Evolutionary conservation across 2,113 vertebrate genomes (phyloP).

Genomic region (Galeopterus variegatus): DNA sequence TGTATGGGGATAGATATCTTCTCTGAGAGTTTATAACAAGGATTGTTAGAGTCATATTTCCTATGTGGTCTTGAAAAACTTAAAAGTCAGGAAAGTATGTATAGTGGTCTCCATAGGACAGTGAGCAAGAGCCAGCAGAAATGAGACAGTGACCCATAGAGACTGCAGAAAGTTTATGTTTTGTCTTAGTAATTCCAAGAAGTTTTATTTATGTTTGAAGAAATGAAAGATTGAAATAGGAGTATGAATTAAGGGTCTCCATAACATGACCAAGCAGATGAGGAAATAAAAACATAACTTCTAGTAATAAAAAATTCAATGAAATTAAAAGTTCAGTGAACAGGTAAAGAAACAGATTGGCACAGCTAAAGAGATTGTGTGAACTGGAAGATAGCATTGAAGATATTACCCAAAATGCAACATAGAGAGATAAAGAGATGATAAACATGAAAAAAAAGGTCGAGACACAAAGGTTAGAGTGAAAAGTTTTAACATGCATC

Average conservation of each 20-base stretch:
- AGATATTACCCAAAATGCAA: neutral
- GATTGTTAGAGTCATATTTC: neutral
- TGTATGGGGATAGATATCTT: neutral
- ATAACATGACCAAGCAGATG: conserved; percentile 40
- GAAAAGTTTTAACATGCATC: neutral
- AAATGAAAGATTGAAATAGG: conserved; percentile 33
- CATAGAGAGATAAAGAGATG: neutral
- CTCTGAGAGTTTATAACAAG: conserved; percentile 28
- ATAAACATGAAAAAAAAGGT: neutral
- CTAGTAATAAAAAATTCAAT: conserved; percentile 36
- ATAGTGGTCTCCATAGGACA: neutral
- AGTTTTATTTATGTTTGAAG: conserved; percentile 23
- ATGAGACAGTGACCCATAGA: neutral
- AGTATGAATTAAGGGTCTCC: conserved; percentile 7
- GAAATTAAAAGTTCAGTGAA: conserved; percentile 9
- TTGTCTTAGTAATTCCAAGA: conserved; percentile 22
- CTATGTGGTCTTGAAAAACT: neutral
- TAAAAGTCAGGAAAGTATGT: neutral
- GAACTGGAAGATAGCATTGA: conserved; percentile 3
- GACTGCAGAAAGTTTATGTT: conserved; percentile 50
- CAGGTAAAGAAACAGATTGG: neutral
- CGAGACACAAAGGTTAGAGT: neutral
- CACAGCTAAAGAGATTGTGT: neutral
- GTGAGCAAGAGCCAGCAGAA: conserved; percentile 28
- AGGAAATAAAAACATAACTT: neutral